phyloP scores from a whole-genome alignment of 2,888 invertebrate species.

The Hermodice carunculata region DNA sequence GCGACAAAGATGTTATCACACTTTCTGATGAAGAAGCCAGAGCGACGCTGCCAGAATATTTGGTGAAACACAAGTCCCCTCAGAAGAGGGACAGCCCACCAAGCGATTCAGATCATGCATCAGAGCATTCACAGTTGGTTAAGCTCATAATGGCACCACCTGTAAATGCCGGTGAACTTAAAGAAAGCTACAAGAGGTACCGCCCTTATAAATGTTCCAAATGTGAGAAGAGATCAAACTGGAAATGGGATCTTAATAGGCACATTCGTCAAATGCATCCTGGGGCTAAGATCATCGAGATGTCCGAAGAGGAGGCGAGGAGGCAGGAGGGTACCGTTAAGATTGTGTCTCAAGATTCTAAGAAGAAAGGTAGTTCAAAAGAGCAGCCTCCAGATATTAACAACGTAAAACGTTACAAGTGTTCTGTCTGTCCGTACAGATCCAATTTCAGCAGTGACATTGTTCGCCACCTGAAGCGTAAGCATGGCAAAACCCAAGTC shows the following conservation, averaged over 20 bases:
- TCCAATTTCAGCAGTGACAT: slow-evolving; percentile 99
- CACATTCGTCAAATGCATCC: slow-evolving; percentile 76
- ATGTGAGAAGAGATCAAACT: slow-evolving; percentile 94
- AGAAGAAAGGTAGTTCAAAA: neutral
- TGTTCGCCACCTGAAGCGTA: slow-evolving; percentile 88
- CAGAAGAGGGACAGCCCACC: neutral
- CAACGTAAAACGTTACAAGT: slow-evolving; percentile 31
- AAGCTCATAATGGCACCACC: no score
- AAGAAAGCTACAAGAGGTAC: no score
- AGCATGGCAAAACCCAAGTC: slow-evolving; percentile 48
- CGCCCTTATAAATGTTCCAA: slow-evolving; percentile 92
- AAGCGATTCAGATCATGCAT: neutral
- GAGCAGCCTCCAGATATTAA: neutral
- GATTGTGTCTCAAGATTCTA: no score
- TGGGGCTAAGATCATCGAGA: slow-evolving; percentile 53
- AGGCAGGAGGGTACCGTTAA: no score
- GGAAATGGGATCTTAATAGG: slow-evolving; percentile 98
- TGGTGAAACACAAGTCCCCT: slow-evolving; percentile 42
- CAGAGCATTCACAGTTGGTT: no score
- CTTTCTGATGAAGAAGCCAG: slow-evolving; percentile 59
- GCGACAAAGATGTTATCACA: slow-evolving; percentile 50
- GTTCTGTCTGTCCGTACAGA: slow-evolving; percentile 69
- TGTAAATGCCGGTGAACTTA: no score
- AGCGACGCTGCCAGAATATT: slow-evolving; percentile 58
- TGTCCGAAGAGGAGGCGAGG: slow-evolving; percentile 61